Percentiles rank a stretch among this genome's conserved stretches.
Evolutionary conservation across 2,113 vertebrate species (phyloP).

Genomic region (Atrichornis clamosus): DNA sequence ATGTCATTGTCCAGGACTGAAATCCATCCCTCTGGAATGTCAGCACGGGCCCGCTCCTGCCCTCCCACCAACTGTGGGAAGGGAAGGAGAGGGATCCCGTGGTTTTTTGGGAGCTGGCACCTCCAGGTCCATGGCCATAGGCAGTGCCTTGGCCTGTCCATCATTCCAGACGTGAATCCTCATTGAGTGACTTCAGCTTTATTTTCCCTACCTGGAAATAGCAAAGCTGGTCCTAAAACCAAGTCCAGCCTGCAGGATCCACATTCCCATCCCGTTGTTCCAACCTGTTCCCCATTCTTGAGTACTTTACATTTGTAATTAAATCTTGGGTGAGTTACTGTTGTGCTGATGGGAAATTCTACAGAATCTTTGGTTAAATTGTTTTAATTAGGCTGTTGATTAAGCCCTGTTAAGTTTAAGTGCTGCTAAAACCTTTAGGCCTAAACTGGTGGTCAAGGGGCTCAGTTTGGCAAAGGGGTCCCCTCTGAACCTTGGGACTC

Average conservation of each 20-base stretch:
- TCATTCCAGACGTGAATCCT: rapidly evolving
- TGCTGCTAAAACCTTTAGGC: too few species aligned
- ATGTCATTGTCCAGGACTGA: neutral
- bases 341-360: rapidly evolving
- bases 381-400: neutral
- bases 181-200: rapidly evolving
- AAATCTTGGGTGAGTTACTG: rapidly evolving
- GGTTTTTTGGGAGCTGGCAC: neutral
- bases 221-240: neutral
- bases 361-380: too few species aligned
- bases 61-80: rapidly evolving
- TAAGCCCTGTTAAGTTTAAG: neutral
- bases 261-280: neutral
- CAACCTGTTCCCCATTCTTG: neutral
- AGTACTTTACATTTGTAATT: rapidly evolving
- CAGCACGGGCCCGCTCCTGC: neutral
- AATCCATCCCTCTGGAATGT: neutral
- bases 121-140: too few species aligned
- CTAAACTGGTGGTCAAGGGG: neutral
- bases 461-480: neutral
- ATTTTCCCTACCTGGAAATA: neutral
- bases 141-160: neutral
- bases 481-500: neutral
- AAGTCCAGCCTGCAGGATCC: rapidly evolving
- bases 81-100: rapidly evolving